Evolutionary conservation across 1,140 invertebrate species (phyloP).

Genomic region (Drosophila ananassae): DNA sequence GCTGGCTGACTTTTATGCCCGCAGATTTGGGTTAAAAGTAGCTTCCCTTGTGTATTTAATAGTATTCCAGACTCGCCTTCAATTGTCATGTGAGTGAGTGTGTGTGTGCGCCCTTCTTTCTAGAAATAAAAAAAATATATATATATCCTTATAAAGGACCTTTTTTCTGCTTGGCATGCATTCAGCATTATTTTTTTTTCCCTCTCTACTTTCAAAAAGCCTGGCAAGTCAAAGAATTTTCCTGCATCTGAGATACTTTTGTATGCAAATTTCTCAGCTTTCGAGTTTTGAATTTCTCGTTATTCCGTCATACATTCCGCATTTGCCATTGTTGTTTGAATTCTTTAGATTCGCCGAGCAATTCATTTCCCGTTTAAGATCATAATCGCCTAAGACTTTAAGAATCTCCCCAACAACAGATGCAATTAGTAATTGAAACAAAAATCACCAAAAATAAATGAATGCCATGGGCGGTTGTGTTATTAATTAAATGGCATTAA

Average conservation of each 20-base stretch:
- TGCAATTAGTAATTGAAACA: constrained; percentile 57
- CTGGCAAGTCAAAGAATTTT: constrained; percentile 38
- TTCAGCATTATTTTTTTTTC: constrained; percentile 13
- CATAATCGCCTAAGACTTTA: constrained; percentile 58
- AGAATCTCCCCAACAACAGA: constrained; percentile 26
- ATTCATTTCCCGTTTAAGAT: constrained; percentile 44
- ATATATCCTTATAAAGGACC: background rate
- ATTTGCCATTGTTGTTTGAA: background rate
- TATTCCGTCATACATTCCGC: background rate
- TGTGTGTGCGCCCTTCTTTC: background rate
- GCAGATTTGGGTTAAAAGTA: constrained; percentile 82
- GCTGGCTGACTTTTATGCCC: constrained; percentile 68
- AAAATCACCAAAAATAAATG: constrained; percentile 26
- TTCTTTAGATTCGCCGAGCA: constrained; percentile 7
- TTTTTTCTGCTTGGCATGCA: constrained; percentile 35
- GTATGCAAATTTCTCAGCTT: constrained; percentile 46
- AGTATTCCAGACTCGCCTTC: constrained; percentile 57
- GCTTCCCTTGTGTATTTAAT: constrained; percentile 80
- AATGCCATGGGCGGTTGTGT: constrained; percentile 39
- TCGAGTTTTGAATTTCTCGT: constrained; percentile 32
- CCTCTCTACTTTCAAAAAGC: background rate
- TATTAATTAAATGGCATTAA: constrained; percentile 79
- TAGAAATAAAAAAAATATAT: constrained; percentile 9
- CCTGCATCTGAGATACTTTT: constrained; percentile 39
- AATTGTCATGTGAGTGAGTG: constrained; percentile 26